These are phyloP conservation scores for Temnothorax nylanderi DNA, from an alignment of 1,140 invertebrate species.

Conservation along the genomic window DNA sequence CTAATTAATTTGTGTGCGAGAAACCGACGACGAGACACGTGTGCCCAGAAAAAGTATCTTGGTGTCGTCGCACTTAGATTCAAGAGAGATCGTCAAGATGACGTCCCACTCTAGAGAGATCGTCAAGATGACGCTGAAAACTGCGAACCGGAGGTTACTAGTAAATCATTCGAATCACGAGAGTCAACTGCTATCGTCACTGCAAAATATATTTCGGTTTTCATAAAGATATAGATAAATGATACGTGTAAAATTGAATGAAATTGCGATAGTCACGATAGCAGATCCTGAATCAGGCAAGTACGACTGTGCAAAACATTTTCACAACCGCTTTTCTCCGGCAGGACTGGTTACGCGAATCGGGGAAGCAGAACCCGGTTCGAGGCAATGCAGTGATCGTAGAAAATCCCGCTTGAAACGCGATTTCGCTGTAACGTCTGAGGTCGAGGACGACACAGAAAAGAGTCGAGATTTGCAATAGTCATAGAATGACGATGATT, in stretches of 20 bases:
- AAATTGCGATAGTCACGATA: conserved; percentile 8
- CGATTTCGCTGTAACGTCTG: conserved; percentile 59
- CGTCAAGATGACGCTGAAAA: not conserved
- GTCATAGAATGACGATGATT: not conserved
- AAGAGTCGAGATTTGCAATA: conserved; percentile 15
- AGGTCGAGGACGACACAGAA: conserved; percentile 46
- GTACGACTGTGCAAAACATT: conserved; percentile 69
- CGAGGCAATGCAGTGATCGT: conserved; percentile 63
- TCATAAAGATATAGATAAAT: not conserved
- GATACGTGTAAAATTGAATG: not conserved
- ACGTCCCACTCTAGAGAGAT: not conserved
- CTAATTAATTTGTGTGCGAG: conserved; percentile 74
- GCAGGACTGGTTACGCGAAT: conserved; percentile 74
- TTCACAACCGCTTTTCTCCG: conserved; percentile 82
- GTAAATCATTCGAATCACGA: not conserved
- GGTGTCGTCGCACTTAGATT: conserved; percentile 11
- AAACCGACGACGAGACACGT: conserved; percentile 64
- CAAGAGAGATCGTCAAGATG: too few species aligned
- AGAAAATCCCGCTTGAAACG: conserved; percentile 76
- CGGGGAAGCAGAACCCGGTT: conserved; percentile 71
- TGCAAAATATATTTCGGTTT: not conserved
- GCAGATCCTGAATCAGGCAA: conserved; percentile 58
- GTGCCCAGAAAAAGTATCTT: conserved; percentile 63
- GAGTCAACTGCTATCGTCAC: not conserved
- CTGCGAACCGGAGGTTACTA: not conserved